Evolutionary conservation across 2,797 vertebrate genomes (phyloP).

Genomic region (Eulemur coronatus): DNA sequence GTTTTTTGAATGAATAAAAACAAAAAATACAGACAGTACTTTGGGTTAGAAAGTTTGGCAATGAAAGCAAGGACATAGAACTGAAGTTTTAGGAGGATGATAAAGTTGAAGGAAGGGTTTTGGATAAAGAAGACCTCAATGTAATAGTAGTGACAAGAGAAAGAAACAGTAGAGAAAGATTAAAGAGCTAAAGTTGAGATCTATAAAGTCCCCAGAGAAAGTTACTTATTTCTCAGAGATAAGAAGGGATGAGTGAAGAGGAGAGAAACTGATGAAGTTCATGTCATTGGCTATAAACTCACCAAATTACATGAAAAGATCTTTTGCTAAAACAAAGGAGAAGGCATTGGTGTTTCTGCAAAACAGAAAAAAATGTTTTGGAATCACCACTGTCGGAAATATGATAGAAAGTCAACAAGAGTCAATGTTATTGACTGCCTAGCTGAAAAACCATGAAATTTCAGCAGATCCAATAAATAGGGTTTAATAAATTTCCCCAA

Average conservation of each 20-base stretch:
- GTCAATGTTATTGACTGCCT: not conserved
- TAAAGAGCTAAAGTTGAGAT: not conserved
- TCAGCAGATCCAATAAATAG: not conserved
- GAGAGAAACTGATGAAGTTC: not conserved
- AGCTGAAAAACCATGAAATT: constrained; percentile 2
- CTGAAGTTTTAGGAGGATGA: not conserved
- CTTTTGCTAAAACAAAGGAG: constrained; percentile 3
- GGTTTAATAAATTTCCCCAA: constrained; percentile 36
- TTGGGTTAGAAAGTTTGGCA: constrained; percentile 28
- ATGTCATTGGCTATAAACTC: not conserved
- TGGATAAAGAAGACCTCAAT: not conserved
- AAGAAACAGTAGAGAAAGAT: not conserved
- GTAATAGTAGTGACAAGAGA: not conserved
- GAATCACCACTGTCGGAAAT: not conserved
- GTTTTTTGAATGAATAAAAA: not conserved
- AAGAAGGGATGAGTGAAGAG: not conserved
- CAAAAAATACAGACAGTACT: not conserved
- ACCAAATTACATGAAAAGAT: not conserved
- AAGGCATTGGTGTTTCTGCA: not conserved
- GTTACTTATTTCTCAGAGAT: not conserved
- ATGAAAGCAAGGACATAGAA: not conserved
- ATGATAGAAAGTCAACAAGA: not conserved
- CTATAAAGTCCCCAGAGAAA: not conserved
- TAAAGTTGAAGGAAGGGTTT: not conserved
- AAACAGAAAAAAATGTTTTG: constrained; percentile 22